Evolutionary conservation across 2,888 invertebrate genomes (phyloP).

Genomic region (Orchestes rusci): DNA sequence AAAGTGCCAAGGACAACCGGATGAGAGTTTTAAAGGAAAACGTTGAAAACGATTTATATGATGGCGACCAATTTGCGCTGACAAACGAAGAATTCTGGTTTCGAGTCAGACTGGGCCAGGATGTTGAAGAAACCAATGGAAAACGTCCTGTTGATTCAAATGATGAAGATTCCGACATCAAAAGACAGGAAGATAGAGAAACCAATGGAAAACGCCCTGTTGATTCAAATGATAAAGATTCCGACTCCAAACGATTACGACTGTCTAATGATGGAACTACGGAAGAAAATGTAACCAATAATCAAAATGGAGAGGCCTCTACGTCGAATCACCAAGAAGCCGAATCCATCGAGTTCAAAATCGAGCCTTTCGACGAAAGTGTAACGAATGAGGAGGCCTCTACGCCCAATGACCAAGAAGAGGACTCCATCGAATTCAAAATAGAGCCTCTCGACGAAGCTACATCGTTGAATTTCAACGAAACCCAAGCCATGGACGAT

Average conservation of each 20-base stretch:
- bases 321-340: too few relatives aligned
- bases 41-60: conserved; percentile 35
- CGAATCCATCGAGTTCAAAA: too few relatives aligned
- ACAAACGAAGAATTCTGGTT: conserved; percentile 48
- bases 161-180: background rate
- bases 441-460: too few relatives aligned
- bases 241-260: background rate
- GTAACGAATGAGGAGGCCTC: too few relatives aligned
- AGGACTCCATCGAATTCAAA: too few relatives aligned
- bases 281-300: too few relatives aligned
- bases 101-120: conserved; percentile 38
- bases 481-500: too few relatives aligned
- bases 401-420: too few relatives aligned
- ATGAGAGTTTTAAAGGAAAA: conserved; percentile 41
- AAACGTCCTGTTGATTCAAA: background rate
- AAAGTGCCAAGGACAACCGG: conserved; percentile 34
- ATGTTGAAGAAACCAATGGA: conserved; percentile 4
- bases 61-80: conserved; percentile 50
- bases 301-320: too few relatives aligned
- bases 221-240: background rate
- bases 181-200: conserved; percentile 11
- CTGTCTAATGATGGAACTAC: too few relatives aligned
- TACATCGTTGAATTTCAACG: too few relatives aligned
- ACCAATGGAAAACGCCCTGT: background rate
- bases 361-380: background rate